Conservation (phyloP, 2,888 invertebrate genomes). For the Cryptus viduatorius region DNA sequence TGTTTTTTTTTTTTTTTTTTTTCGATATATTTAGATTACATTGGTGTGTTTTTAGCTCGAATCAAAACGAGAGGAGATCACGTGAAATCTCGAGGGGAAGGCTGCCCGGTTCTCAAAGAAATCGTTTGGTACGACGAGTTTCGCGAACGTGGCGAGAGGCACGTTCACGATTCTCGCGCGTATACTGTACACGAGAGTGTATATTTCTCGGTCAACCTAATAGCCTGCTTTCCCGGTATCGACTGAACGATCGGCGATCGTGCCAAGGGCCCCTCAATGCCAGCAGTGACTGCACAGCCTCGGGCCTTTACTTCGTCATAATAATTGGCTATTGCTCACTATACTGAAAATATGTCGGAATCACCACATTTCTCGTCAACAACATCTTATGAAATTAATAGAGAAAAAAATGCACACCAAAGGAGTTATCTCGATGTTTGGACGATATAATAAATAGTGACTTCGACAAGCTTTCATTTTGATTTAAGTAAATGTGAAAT, state of each 20-base stretch:
- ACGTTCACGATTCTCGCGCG: constrained; percentile 39
- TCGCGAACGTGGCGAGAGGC: constrained; percentile 55
- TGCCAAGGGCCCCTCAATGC: constrained; percentile 31
- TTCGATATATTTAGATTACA: background rate
- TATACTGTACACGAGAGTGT: background rate
- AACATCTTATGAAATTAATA: too few relatives aligned
- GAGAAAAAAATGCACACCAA: too few relatives aligned
- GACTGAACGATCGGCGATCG: constrained; percentile 4
- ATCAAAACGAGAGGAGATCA: background rate
- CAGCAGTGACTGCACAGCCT: background rate
- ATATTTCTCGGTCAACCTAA: constrained; percentile 39
- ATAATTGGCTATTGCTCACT: background rate
- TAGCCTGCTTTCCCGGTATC: constrained; percentile 26
- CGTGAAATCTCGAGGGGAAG: constrained; percentile 13
- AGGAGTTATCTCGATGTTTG: too few relatives aligned
- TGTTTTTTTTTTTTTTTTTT: background rate
- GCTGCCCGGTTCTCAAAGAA: constrained; percentile 17
- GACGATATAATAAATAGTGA: too few relatives aligned
- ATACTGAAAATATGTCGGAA: too few relatives aligned
- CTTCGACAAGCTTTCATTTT: too few relatives aligned
- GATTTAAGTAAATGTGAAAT: too few relatives aligned
- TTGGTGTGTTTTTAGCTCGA: background rate
- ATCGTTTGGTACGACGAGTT: constrained; percentile 28
- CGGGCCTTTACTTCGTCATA: background rate
- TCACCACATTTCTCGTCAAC: too few relatives aligned